Evolutionary conservation across 53 echinoderm and acorn worm genomes (phyloP).

Genomic region (Holothuria scabra): DNA sequence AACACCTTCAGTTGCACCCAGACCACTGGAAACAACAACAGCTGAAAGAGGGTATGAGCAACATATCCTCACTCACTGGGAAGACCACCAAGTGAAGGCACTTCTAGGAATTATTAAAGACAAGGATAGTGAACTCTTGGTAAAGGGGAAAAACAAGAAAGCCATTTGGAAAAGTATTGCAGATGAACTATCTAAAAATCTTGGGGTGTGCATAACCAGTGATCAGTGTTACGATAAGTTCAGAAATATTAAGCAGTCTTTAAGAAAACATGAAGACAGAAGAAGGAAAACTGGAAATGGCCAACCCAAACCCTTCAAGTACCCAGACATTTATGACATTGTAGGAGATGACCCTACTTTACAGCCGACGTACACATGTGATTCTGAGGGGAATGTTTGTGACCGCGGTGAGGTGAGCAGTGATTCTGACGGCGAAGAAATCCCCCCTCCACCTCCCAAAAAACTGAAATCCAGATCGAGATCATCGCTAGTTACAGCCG

Average conservation of each 20-base stretch:
- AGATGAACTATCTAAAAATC: background rate
- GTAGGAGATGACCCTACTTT: slow-evolving; percentile 21
- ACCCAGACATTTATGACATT: slow-evolving; percentile 26
- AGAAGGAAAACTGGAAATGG: slow-evolving; percentile 34
- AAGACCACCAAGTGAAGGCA: background rate
- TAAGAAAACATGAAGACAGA: slow-evolving; percentile 20
- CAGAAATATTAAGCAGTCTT: slow-evolving; percentile 7
- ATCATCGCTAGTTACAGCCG: slow-evolving; percentile 9
- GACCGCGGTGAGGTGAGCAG: background rate
- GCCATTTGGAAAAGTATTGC: slow-evolving; percentile 1
- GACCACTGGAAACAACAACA: too few relatives aligned
- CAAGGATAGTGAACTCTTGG: slow-evolving; percentile 19
- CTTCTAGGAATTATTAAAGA: background rate
- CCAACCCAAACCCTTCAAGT: slow-evolving; percentile 27
- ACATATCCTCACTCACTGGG: slow-evolving; percentile 3
- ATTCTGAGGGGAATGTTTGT: slow-evolving; percentile 15
- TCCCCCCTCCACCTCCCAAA: slow-evolving; percentile 1
- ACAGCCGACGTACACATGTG: slow-evolving; percentile 13
- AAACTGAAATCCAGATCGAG: slow-evolving; percentile 3
- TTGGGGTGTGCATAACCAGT: background rate
- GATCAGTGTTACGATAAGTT: slow-evolving; percentile 33
- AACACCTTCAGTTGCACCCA: too few relatives aligned
- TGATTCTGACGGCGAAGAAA: slow-evolving; percentile 12
- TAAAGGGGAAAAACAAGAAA: slow-evolving; percentile 2
- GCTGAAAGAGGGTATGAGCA: background rate